phyloP scores from a whole-genome alignment of 2,888 invertebrate genomes.

The Micropterix aruncella region DNA sequence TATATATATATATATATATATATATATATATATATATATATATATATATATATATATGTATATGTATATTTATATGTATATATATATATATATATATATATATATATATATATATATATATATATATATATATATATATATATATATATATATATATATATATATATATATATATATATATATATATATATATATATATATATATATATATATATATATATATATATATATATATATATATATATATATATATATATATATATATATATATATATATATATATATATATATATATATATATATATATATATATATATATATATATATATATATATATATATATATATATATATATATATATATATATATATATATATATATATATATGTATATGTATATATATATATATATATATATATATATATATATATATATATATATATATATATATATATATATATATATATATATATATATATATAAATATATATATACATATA shows the following conservation, averaged over 20 bases:
- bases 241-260: too few relatives aligned
- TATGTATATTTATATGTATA: background rate
- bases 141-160: too few relatives aligned
- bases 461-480: background rate
- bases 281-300: too few relatives aligned
- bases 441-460: background rate
- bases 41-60: background rate
- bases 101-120: too few relatives aligned
- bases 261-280: too few relatives aligned
- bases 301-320: too few relatives aligned
- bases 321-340: too few relatives aligned
- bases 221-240: too few relatives aligned
- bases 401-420: background rate
- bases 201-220: too few relatives aligned
- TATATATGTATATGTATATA: background rate
- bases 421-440: background rate
- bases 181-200: too few relatives aligned
- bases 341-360: background rate
- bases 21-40: background rate
- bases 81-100: background rate
- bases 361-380: background rate
- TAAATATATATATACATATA: background rate
- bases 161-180: too few relatives aligned
- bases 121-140: too few relatives aligned
- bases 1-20: background rate